Evolutionary conservation across 2,113 vertebrate genomes (phyloP).

Genomic region (Piaya cayana): DNA sequence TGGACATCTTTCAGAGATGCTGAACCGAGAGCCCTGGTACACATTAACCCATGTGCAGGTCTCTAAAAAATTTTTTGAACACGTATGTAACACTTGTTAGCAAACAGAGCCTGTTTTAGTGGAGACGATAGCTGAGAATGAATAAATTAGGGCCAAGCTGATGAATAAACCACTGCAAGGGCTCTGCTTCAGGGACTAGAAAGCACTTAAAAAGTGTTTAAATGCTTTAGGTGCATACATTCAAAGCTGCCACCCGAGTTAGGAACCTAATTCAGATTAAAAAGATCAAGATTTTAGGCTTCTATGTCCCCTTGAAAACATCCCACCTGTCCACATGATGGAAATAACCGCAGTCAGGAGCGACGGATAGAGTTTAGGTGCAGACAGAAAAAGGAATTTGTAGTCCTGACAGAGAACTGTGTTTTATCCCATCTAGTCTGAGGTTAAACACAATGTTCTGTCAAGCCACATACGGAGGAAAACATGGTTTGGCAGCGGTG

Average conservation of each 20-base stretch:
- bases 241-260: neutral
- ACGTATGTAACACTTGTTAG: neutral
- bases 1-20: constrained; percentile 20
- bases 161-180: neutral
- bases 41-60: neutral
- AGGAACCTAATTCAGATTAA: neutral
- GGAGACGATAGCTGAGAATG: neutral
- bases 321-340: accelerated
- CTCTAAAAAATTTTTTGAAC: neutral
- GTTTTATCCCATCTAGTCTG: constrained; percentile 19
- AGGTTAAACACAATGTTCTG: constrained; percentile 60
- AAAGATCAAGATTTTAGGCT: neutral
- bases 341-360: neutral
- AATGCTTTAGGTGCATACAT: neutral
- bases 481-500: constrained; percentile 11
- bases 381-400: neutral
- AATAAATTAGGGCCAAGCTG: neutral
- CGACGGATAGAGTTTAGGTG: neutral
- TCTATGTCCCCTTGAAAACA: neutral
- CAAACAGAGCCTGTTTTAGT: neutral
- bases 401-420: constrained; percentile 17
- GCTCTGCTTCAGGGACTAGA: neutral
- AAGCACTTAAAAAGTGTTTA: neutral
- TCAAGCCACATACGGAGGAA: constrained; percentile 28
- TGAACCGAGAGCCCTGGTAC: neutral